Base-by-base conservation (phyloP, 2,888 invertebrate genomes). In the Trachelus iudaicus region DNA sequence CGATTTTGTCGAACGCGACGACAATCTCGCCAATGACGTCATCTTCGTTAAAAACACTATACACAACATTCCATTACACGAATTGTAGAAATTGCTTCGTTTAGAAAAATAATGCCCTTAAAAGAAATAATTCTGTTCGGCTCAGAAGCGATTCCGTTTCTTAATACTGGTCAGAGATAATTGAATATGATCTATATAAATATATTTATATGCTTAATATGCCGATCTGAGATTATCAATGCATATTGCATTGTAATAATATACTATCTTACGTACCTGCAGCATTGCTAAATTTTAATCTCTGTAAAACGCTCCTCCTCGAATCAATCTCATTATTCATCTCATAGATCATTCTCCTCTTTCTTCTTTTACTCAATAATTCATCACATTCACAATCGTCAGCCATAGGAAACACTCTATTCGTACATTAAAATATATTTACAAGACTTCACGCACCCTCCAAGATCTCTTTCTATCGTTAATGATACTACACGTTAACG, bases 21-120 rank as follows among this genome's bases (percentile, higher is more conserved):
- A 92, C 73, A 90, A 92, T 86, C 85, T 93, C n/a, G 93, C 93
- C 2, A 93, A 93, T 83, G 93, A 93, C 83, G 90, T 92, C 78
- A 93, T 93, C 81, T 93, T 93, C 82, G 89, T 90, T 23, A 92
- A 92, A 80, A 92, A 80, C 86, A 31, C 6, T 2, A 9, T 23
- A 9, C 9, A 2, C 9, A 15, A 9, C 23, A 56, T 23, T 15
- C 56, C 9, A 2, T 56, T 23, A 9, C 0, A 9, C 56, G 23
- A 56, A 56, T 23, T 23, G 56, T 9, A 56, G 9, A 56, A 56
- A 56, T 56, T 9, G 23, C 0, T 23, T 4, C 40, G 0, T 0
- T 56, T 1, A 56, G 23, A 56, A 0, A 23, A 56, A 6, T 37
- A 0, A 56, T 23, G 6, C 1, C 9, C 0, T 56, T 56, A 56